phyloP scores from a whole-genome alignment of 1,140 invertebrate species.

The Drosophila kanapiae region DNA sequence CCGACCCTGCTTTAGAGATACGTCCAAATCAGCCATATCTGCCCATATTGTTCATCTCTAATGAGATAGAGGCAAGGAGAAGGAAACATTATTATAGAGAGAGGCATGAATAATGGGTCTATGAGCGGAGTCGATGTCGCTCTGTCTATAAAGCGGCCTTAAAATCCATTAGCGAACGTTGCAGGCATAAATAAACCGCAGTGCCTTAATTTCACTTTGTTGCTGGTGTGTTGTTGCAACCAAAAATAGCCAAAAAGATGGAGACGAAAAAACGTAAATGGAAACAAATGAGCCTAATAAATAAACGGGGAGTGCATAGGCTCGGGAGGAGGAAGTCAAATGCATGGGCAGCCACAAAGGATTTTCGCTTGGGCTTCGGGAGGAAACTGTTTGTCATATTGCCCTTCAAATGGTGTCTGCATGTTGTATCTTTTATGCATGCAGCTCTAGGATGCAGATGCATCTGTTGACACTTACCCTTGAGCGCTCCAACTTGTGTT shows the following conservation, averaged over 20 bases:
- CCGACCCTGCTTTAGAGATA: conserved; percentile 1
- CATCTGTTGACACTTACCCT: conserved; percentile 74
- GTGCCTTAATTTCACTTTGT: conserved; percentile 65
- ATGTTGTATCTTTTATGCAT: background rate
- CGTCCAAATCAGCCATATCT: conserved; percentile 7
- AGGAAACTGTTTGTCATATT: conserved; percentile 68
- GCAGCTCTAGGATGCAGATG: conserved; percentile 18
- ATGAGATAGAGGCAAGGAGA: conserved; percentile 12
- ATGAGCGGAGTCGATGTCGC: conserved; percentile 53
- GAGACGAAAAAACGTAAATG: conserved; percentile 57
- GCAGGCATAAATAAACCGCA: conserved; percentile 70
- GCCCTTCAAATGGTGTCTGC: conserved; percentile 61
- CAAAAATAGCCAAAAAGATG: conserved; percentile 71
- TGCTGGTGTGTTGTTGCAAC: conserved; percentile 51
- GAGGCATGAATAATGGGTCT: conserved; percentile 65
- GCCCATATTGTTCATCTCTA: conserved; percentile 20
- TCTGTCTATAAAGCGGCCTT: conserved; percentile 74
- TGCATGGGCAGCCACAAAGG: conserved; percentile 57
- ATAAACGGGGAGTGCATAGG: conserved; percentile 43
- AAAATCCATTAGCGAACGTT: conserved; percentile 77
- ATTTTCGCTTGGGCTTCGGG: conserved; percentile 54
- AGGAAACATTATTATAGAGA: conserved; percentile 12
- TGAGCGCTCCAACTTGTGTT: conserved; percentile 80
- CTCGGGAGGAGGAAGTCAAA: conserved; percentile 24
- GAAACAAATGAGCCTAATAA: conserved; percentile 80